Evolutionary conservation across 92 coral and sea anemone species (phyloP).

Genomic region (Ricordea florida): DNA sequence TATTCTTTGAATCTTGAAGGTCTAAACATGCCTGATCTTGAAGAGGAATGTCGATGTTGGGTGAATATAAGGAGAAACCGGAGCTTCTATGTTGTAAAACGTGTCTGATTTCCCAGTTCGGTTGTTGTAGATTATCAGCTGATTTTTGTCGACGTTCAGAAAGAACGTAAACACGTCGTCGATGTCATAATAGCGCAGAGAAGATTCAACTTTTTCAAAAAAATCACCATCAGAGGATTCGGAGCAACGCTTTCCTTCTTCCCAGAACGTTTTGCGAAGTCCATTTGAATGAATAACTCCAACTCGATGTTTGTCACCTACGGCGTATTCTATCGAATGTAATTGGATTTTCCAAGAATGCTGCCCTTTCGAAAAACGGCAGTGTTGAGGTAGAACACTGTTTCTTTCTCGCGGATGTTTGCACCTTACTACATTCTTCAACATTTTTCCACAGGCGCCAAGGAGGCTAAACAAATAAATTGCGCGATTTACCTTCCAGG

Average conservation of each 20-base stretch:
- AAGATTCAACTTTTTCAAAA: neutral
- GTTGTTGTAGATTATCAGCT: constrained; percentile 5
- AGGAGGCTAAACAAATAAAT: too few relatives aligned
- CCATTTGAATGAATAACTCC: neutral
- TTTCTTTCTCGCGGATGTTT: neutral
- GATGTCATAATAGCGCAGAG: too few relatives aligned
- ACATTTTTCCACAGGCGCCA: neutral
- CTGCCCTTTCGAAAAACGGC: neutral
- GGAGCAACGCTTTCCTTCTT: neutral
- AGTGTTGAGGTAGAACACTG: too few relatives aligned
- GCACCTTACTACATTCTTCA: neutral
- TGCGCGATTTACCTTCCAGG: too few relatives aligned
- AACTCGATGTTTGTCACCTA: neutral
- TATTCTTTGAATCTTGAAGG: too few relatives aligned
- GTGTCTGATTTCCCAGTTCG: neutral
- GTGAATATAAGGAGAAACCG: neutral
- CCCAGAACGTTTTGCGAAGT: neutral
- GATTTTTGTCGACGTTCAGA: neutral
- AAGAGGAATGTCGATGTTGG: too few relatives aligned
- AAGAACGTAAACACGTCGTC: constrained; percentile 1
- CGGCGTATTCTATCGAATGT: neutral
- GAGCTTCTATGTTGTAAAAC: neutral
- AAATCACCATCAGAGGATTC: neutral
- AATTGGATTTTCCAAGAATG: constrained; percentile 2
- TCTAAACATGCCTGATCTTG: too few relatives aligned